phyloP scores from a whole-genome alignment of 2,888 invertebrate genomes.

The Cheilosia vulpina region DNA sequence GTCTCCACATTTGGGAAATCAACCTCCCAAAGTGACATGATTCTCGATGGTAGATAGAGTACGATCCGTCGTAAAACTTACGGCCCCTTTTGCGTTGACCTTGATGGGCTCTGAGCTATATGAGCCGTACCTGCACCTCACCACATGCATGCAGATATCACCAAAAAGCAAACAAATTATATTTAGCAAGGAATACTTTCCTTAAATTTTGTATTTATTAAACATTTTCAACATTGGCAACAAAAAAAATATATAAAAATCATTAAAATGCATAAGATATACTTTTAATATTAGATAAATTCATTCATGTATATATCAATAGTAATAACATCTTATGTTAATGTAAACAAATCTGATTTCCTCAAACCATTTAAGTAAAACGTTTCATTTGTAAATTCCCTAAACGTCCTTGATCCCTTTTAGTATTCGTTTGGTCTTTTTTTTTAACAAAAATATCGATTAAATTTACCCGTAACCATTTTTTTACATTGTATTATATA shows the following conservation, averaged over 20 bases:
- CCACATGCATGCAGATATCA: too few relatives aligned
- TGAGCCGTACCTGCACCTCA: too few relatives aligned
- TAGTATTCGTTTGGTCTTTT: constrained; percentile 16
- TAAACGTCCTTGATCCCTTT: constrained; percentile 47
- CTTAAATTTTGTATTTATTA: background rate
- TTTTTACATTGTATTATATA: constrained; percentile 33
- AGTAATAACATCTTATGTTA: constrained; percentile 26
- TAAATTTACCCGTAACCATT: constrained; percentile 63
- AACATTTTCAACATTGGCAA: constrained; percentile 16
- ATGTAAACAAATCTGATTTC: constrained; percentile 6
- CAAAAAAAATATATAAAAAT: constrained; percentile 32
- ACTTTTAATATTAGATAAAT: constrained; percentile 30
- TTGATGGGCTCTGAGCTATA: too few relatives aligned
- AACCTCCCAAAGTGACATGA: too few relatives aligned
- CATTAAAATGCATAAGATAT: constrained; percentile 8
- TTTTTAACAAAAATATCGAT: background rate
- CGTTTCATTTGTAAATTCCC: constrained; percentile 65
- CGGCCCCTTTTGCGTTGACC: too few relatives aligned
- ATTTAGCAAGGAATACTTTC: background rate
- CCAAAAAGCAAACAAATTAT: background rate
- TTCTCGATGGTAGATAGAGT: too few relatives aligned
- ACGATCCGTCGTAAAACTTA: too few relatives aligned
- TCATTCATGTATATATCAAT: constrained; percentile 23
- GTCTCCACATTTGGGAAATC: too few relatives aligned
- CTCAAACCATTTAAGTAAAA: constrained; percentile 24